phyloP scores from a whole-genome alignment of 2,113 vertebrate genomes.

The human region GRCh38 chr6:101992501-101993000 shows the following conservation, averaged over 20 bases:
- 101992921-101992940: background rate
- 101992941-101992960: background rate
- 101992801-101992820: slow-evolving; percentile 57
- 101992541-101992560: slow-evolving; percentile 61
- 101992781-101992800: slow-evolving; percentile 60
- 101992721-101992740: slow-evolving; percentile 39
- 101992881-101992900: background rate
- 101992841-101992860: slow-evolving; percentile 23
- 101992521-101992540: slow-evolving; percentile 64
- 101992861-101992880: background rate
- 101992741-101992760: slow-evolving; percentile 40
- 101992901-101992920: background rate
- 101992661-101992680: slow-evolving; percentile 64
- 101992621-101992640: slow-evolving; percentile 72
- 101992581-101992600: slow-evolving; percentile 48
- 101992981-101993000: background rate
- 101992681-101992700: slow-evolving; percentile 75
- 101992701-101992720: slow-evolving; percentile 67
- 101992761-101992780: slow-evolving; percentile 35
- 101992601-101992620: slow-evolving; percentile 74
- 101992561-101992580: slow-evolving; percentile 65
- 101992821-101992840: slow-evolving; percentile 39
- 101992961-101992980: background rate
- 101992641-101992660: slow-evolving; percentile 76
- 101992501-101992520: slow-evolving; percentile 60